phyloP scores from a whole-genome alignment of 2,797 vertebrate genomes.

The Heliangelus exortis region DNA sequence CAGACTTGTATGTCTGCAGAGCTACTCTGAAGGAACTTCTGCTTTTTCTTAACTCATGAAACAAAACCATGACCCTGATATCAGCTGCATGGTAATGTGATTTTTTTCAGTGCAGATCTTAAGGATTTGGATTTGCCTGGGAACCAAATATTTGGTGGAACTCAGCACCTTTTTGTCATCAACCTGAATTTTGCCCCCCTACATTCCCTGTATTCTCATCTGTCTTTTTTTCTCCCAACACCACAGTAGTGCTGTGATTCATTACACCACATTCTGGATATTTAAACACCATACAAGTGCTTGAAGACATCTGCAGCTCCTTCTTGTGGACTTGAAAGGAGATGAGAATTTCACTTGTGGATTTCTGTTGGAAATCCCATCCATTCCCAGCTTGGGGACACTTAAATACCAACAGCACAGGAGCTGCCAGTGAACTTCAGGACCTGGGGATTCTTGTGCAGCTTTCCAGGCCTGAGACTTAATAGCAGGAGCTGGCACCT shows the following conservation, averaged over 20 bases:
- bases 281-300: not conserved
- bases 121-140: not conserved
- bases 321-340: not conserved
- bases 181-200: not conserved
- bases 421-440: not conserved
- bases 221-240: not conserved
- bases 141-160: not conserved
- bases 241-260: not conserved
- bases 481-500: not conserved
- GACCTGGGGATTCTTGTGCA: not conserved
- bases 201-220: not conserved
- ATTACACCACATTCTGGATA: not conserved
- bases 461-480: not conserved
- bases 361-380: not conserved
- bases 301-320: not conserved
- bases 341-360: not conserved
- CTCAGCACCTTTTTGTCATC: not conserved
- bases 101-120: not conserved
- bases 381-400: not conserved
- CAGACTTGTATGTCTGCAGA: not conserved
- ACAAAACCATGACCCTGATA: not conserved
- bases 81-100: fast-evolving
- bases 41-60: not conserved
- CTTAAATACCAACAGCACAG: not conserved
- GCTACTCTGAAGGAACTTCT: not conserved